Conservation (phyloP, 2,113 vertebrate species). For the Empidonax traillii region DNA sequence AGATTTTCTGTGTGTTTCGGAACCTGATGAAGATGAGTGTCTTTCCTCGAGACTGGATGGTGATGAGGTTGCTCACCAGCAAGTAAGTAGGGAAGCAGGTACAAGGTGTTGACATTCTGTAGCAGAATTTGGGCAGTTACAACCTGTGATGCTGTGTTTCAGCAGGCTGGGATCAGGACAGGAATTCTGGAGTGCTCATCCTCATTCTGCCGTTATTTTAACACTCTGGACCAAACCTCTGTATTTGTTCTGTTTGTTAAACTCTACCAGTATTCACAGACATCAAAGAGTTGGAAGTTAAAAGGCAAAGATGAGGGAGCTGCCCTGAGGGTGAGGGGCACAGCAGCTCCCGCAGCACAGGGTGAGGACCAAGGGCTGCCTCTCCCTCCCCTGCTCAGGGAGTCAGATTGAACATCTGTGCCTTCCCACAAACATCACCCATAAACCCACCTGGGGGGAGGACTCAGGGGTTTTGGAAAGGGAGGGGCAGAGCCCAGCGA, state of each 20-base stretch:
- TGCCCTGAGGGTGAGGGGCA: not conserved
- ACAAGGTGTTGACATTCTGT: not conserved
- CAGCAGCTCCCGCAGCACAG: not conserved
- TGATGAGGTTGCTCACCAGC: constrained; percentile 98
- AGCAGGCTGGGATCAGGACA: not conserved
- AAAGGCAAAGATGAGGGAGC: not conserved
- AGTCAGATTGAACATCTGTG: not conserved
- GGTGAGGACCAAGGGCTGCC: not conserved
- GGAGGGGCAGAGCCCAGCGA: not conserved
- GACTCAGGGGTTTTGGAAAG: not conserved
- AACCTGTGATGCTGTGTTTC: not conserved
- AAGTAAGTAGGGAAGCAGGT: constrained; percentile 79
- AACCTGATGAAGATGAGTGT: constrained; percentile 98
- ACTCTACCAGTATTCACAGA: not conserved
- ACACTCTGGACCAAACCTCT: not conserved
- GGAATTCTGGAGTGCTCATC: not conserved
- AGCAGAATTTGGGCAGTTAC: not conserved
- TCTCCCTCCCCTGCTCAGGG: not conserved
- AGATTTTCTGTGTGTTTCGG: constrained; percentile 96
- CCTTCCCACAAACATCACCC: not conserved
- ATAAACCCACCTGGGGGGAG: not conserved
- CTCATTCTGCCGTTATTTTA: not conserved
- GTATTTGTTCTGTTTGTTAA: not conserved
- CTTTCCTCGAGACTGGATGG: constrained; percentile 97
- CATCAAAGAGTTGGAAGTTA: not conserved